Conservation (phyloP, 2,797 vertebrate species). For the Manis pentadactyla region DNA sequence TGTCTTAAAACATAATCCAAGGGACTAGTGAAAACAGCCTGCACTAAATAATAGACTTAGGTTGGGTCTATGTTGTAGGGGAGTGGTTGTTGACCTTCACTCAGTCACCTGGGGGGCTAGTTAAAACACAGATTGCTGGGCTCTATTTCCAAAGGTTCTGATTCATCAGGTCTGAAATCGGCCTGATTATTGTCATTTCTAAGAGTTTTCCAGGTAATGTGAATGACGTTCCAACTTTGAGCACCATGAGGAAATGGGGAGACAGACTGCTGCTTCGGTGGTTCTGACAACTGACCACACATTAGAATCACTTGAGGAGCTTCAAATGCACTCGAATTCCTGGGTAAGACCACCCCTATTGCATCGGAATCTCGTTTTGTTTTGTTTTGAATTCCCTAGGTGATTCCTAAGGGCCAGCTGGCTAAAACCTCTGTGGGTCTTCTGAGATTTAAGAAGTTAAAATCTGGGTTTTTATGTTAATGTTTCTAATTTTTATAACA, state of each 20-base stretch:
- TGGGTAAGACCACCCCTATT: neutral
- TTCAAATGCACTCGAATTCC: neutral
- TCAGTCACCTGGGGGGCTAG: neutral
- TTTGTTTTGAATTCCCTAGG: neutral
- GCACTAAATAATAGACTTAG: neutral
- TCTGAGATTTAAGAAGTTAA: neutral
- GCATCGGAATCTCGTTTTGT: neutral
- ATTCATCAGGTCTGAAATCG: neutral
- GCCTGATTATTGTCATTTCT: neutral
- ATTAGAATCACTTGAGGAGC: neutral
- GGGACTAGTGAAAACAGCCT: neutral
- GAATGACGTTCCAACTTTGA: neutral
- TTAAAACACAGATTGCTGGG: neutral
- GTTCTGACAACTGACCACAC: neutral
- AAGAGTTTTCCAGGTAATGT: neutral
- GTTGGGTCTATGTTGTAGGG: neutral
- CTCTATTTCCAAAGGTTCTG: neutral
- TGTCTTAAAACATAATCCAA: neutral
- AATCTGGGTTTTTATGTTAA: neutral
- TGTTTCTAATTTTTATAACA: neutral
- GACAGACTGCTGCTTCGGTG: neutral
- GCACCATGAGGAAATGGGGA: neutral
- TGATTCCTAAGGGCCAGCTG: neutral
- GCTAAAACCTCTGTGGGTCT: neutral
- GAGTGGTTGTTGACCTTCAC: neutral